phyloP scores from a whole-genome alignment of 2,888 invertebrate genomes.

The Agrenia bidenticulata region DNA sequence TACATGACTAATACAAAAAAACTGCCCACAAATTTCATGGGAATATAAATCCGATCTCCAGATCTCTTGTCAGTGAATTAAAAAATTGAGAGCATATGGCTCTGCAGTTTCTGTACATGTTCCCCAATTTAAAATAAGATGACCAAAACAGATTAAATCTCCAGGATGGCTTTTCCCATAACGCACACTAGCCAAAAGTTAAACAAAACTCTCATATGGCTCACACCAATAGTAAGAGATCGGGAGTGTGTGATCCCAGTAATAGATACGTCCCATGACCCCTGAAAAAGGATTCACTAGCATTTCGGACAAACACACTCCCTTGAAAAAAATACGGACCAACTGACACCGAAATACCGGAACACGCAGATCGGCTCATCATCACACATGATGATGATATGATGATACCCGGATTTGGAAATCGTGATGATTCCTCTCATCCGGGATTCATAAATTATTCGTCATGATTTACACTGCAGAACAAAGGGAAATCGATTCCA shows the following conservation, averaged over 20 bases:
- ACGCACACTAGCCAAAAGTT: no score
- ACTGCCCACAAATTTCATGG: no score
- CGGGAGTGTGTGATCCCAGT: constrained; percentile 7
- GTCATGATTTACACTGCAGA: neutral
- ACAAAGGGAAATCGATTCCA: neutral
- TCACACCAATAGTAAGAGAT: constrained; percentile 9
- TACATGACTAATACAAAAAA: no score
- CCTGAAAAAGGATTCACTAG: constrained; percentile 2
- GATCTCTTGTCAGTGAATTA: no score
- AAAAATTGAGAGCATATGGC: no score
- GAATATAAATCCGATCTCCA: no score
- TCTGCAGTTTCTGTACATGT: no score
- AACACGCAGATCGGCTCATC: constrained; percentile 19
- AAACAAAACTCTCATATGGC: neutral
- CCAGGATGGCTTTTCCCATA: no score
- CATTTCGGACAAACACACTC: neutral
- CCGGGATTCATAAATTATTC: constrained; percentile 14
- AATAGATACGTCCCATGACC: neutral
- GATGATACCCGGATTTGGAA: constrained; percentile 21
- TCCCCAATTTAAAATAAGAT: no score
- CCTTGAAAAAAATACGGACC: constrained; percentile 6
- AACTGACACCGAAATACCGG: constrained; percentile 44
- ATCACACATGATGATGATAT: neutral
- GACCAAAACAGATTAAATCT: no score
- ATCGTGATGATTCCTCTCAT: constrained; percentile 5